These are phyloP conservation scores for Orchesella cincta DNA, from an alignment of 1,140 invertebrate genomes.

Conservation along the genomic window DNA sequence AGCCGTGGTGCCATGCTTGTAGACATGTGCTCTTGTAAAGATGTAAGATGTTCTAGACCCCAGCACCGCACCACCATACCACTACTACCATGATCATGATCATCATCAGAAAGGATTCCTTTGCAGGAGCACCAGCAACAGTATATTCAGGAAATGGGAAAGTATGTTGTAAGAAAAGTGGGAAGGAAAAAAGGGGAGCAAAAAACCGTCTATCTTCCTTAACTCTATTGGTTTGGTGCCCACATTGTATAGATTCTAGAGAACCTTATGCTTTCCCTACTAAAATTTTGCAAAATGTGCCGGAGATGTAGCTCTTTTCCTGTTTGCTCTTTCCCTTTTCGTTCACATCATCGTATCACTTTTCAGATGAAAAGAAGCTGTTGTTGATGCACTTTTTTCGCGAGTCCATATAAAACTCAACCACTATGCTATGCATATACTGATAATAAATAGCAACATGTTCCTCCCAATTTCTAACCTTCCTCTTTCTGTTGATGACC, in stretches of 20 bases:
- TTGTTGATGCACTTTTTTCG: background rate
- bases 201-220: background rate
- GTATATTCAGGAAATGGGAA: background rate
- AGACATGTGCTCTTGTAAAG: background rate
- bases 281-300: background rate
- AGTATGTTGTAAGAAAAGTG: background rate
- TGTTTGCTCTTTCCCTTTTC: background rate
- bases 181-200: slow-evolving; percentile 10
- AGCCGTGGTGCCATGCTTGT: background rate
- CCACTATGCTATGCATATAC: background rate
- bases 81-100: background rate
- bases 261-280: background rate
- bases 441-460: background rate
- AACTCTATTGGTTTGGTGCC: background rate
- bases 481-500: background rate
- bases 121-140: background rate
- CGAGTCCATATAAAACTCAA: background rate
- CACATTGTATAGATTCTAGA: background rate
- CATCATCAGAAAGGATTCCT: background rate
- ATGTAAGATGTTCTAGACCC: background rate
- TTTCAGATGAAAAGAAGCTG: background rate
- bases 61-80: too few species aligned
- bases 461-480: background rate
- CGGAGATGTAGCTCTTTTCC: background rate
- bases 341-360: background rate